Evolutionary conservation across 2,113 vertebrate genomes (phyloP), one percentile per base, ranked within the genome.

Genomic region (Mastomys natalensis): DNA sequence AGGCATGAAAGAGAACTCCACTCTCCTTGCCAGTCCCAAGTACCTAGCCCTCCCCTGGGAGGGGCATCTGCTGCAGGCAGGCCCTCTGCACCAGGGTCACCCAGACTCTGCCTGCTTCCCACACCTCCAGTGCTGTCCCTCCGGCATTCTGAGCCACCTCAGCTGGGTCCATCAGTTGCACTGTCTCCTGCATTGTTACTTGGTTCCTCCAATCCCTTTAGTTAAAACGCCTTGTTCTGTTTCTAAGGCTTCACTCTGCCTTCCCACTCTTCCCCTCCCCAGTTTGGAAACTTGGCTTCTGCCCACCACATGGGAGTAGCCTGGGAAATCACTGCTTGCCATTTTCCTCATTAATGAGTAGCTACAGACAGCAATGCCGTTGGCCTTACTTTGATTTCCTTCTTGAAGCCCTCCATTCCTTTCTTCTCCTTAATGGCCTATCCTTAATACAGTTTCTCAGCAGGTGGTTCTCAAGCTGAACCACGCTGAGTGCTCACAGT

Each of bases 281-380:
- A 0, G n/a, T 55, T 26, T 86, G 74, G 72, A 76, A 8, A 58
- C 9, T 31, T 62, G 21, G 22, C 37, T 29, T 51, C 66, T 15
- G 7, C 21, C 58, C 72, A 22, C n/a, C 7, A 4, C 0, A 0
- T 62, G 62, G 13, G 13, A 22, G 24, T 6, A 22, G 60, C 43
- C 7, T 4, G 24, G 82, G 40, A 70, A 22, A 80, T n/a, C 21
- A 0, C 3, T 19, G 2, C 53, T 22, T 78, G 53, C 58, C 7
- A 0, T 7, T 7, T 16, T 11, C 1, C 0, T 2, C 37, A 16
- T 66, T 26, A 1, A 11, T 34, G 34, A 1, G 22, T 11, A n/a
- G 53, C 51, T 58, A n/a, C 34, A 21, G 60, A 26, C 60, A 62
- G 60, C 60, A 62, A 60, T 26, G 60, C 60, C 3, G 0, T 1